These are phyloP conservation scores for Plecotus auritus DNA, from an alignment of 2,113 vertebrate genomes.

Conservation along the genomic window DNA sequence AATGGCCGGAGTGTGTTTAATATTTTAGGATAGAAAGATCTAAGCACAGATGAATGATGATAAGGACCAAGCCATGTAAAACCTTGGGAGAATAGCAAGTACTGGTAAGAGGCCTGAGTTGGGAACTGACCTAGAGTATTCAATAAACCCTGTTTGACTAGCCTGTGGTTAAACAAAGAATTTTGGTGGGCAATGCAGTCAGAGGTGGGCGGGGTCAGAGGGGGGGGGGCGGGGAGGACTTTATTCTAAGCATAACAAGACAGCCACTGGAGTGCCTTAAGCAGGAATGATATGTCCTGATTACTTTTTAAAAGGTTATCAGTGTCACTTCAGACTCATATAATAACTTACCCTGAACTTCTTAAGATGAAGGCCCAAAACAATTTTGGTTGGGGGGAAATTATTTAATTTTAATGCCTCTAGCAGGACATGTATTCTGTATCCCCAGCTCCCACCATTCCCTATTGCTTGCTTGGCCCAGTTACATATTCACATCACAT, in stretches of 20 bases:
- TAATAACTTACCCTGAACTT: background rate
- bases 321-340: too few relatives aligned
- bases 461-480: background rate
- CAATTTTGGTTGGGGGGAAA: background rate
- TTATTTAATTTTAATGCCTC: background rate
- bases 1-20: background rate
- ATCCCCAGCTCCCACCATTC: background rate
- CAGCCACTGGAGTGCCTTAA: background rate
- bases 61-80: background rate
- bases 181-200: too few relatives aligned
- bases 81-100: background rate
- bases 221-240: too few relatives aligned
- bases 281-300: background rate
- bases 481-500: background rate
- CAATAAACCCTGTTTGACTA: background rate
- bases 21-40: background rate
- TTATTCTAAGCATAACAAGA: background rate
- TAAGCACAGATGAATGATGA: background rate
- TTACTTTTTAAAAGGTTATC: background rate
- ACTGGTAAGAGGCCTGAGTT: background rate
- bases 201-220: background rate
- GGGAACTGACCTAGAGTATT: background rate
- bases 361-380: background rate
- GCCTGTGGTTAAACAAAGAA: background rate
- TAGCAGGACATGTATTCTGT: rapidly evolving